Evolutionary conservation across 2,113 vertebrate species (phyloP).

Genomic region (Phalacrocorax aristotelis): DNA sequence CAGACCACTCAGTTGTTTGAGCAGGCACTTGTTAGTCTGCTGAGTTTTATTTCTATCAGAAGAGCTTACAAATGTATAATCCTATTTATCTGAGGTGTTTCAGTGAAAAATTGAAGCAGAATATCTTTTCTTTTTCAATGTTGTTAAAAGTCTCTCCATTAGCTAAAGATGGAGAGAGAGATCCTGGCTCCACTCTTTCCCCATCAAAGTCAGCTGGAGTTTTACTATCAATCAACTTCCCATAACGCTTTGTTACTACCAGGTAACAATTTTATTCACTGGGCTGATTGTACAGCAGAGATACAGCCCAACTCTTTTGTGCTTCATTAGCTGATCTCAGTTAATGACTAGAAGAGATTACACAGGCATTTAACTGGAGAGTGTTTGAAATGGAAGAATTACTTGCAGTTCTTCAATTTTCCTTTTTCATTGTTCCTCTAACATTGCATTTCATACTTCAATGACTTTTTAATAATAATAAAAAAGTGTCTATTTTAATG

Average conservation of each 20-base stretch:
- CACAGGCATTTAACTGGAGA: background rate
- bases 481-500: constrained; percentile 4
- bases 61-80: background rate
- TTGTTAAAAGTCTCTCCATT: background rate
- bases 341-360: background rate
- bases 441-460: constrained; percentile 20
- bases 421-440: background rate
- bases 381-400: background rate
- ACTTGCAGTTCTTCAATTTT: background rate
- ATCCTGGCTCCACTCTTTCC: background rate
- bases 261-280: background rate
- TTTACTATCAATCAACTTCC: background rate
- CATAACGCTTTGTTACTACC: background rate
- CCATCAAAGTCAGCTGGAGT: background rate
- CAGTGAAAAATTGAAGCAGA: background rate
- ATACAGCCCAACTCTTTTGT: background rate
- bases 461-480: background rate
- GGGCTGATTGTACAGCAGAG: background rate
- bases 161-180: background rate
- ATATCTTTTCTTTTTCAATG: background rate
- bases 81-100: background rate
- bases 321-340: background rate
- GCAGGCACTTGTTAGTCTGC: background rate
- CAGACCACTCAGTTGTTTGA: background rate
- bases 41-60: background rate